Base-by-base conservation (phyloP, 2,888 invertebrate species). In the Idaea straminata region DNA sequence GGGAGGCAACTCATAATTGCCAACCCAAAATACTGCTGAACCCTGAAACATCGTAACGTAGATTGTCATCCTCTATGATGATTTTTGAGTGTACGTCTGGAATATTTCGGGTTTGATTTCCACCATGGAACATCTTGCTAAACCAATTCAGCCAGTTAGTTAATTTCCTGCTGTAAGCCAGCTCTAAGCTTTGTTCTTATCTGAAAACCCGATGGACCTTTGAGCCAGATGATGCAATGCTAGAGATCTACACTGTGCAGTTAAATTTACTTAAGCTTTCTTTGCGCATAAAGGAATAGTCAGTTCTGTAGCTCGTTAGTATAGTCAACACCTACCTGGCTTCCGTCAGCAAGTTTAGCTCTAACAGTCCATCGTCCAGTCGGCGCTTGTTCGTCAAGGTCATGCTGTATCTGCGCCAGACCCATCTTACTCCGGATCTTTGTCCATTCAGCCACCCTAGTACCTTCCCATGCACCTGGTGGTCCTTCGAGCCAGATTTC, bases 401-500 rank as follows among this genome's bases (percentile, higher is more conserved):
- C 90, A 73, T 87, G 84, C 72, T 92, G 91, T 1, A 89, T 65
- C 70, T 95, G 95, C 0, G 93, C 93, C 62, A 96, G 83, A 4
- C 96, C 96, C 34, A 94, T 87, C 67, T 94, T 88, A 0, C 94
- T 94, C 59, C 92, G 92, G 3, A 95, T 86, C 62, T 93, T 92
- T 35, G 86, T 85, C 96, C 96, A 96, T 72, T 95, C 94, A 0
- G 94, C 93, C 0, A 95, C 94, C 5, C 94, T 92, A 0, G 95
- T 91, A 1, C 91, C 91, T 0, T 87, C 88, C 89, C 91, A 91
- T 1, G 86, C 84, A 0, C 94, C 95, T 0, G 92, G 85, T 0
- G 96, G 96, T 72, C 95, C 95, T 82, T 95, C 94, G 15, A 96
- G 89, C 94, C 94, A 95, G 62, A 96, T 88, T 77, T 94, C 94